Evolutionary conservation across 1,140 invertebrate species (phyloP).

Genomic region (Solenopsis invicta): DNA sequence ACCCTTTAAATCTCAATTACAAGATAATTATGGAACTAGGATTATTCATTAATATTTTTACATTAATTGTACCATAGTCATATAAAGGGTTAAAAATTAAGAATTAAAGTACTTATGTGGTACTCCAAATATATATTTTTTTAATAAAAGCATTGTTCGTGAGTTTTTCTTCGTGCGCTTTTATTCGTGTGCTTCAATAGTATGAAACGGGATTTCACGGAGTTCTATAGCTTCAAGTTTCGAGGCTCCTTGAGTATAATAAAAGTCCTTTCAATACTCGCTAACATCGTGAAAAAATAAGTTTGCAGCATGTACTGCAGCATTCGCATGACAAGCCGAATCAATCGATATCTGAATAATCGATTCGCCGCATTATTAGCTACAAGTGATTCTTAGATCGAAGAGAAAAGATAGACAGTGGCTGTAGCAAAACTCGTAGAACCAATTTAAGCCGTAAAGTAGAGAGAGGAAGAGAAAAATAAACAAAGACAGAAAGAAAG

Average conservation of each 20-base stretch:
- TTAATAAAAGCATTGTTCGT: background rate
- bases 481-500: slow-evolving; percentile 13
- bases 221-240: slow-evolving; percentile 45
- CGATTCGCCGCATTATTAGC: slow-evolving; percentile 52
- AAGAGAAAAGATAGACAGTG: slow-evolving; percentile 49
- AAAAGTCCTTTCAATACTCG: slow-evolving; percentile 29
- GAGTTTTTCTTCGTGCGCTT: background rate
- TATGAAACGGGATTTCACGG: background rate
- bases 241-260: slow-evolving; percentile 33
- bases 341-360: slow-evolving; percentile 32
- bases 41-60: background rate
- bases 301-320: slow-evolving; percentile 24
- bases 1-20: background rate
- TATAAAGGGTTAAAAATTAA: background rate
- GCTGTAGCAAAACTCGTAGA: slow-evolving; percentile 68
- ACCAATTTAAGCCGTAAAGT: slow-evolving; percentile 63
- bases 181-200: background rate
- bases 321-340: slow-evolving; percentile 59
- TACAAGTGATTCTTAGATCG: slow-evolving; percentile 59
- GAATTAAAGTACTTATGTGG: background rate
- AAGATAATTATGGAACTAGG: background rate
- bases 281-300: slow-evolving; percentile 43
- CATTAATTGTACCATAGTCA: background rate
- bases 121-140: background rate
- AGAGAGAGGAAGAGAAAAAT: background rate